Evolutionary conservation across 92 coral and sea anemone species (phyloP).

Genomic region (Paramuricea clavata): DNA sequence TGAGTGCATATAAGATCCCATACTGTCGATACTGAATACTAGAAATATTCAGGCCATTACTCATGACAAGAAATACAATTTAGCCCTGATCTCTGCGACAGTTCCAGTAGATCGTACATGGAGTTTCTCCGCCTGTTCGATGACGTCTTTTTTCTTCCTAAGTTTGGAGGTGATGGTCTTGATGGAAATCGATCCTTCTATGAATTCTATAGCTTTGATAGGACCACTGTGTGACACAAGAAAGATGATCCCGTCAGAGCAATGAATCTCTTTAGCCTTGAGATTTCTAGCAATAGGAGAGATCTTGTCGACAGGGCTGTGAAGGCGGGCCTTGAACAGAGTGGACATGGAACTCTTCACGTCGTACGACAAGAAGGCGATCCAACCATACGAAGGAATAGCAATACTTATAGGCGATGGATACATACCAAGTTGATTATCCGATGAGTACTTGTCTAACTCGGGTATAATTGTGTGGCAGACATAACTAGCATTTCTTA

Average conservation of each 20-base stretch:
- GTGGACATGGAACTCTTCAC: neutral
- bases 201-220: conserved; percentile 35
- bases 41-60: too few species aligned
- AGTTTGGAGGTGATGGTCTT: neutral
- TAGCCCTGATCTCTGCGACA: conserved; percentile 51
- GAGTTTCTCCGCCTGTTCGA: conserved; percentile 33
- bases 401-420: too few species aligned
- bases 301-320: conserved; percentile 36
- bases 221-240: too few species aligned
- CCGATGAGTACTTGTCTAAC: conserved; percentile 41
- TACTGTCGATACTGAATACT: too few species aligned
- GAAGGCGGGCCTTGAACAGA: too few species aligned
- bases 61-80: too few species aligned
- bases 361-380: conserved; percentile 13
- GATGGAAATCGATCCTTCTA: conserved; percentile 1
- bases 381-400: neutral
- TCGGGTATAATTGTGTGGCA: conserved; percentile 52
- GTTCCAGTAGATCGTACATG: conserved; percentile 31
- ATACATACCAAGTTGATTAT: conserved; percentile 28
- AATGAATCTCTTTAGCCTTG: too few species aligned
- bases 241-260: conserved; percentile 30
- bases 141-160: conserved; percentile 50
- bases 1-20: too few species aligned
- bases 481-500: conserved; percentile 24
- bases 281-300: conserved; percentile 18